Evolutionary conservation across 2,888 invertebrate genomes (phyloP).

Genomic region (Agrypnus murinus): DNA sequence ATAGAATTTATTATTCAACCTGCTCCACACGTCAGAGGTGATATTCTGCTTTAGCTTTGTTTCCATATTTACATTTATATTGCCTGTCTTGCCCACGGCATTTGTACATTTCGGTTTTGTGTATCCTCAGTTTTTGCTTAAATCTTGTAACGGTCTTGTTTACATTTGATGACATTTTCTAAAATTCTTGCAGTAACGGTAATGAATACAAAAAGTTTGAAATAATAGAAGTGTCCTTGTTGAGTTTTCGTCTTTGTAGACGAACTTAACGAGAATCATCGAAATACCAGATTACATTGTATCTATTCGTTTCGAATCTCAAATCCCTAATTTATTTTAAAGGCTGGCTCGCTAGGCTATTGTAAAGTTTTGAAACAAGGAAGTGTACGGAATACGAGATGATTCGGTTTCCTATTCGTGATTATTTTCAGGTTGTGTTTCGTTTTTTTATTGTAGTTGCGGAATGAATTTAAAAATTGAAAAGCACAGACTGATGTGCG

Average conservation of each 20-base stretch:
- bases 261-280: constrained; percentile 15
- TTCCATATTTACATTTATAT: constrained; percentile 47
- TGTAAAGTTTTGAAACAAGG: constrained; percentile 14
- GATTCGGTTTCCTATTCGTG: not conserved
- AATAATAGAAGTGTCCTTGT: not conserved
- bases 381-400: constrained; percentile 13
- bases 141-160: constrained; percentile 35
- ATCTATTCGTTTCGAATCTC: not conserved
- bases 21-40: constrained; percentile 38
- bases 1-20: constrained; percentile 38
- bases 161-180: constrained; percentile 36
- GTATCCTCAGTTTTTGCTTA: constrained; percentile 38
- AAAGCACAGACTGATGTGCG: too few relatives aligned
- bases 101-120: constrained; percentile 37
- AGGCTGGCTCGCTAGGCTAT: not conserved
- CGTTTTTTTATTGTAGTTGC: too few relatives aligned
- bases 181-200: constrained; percentile 13
- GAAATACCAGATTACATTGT: constrained; percentile 22
- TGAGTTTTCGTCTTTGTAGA: not conserved
- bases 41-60: constrained; percentile 43
- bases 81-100: constrained; percentile 39
- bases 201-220: constrained; percentile 4
- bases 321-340: constrained; percentile 18
- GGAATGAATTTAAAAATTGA: too few relatives aligned
- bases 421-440: not conserved